Base-by-base conservation (phyloP, 2,113 vertebrate genomes). In the Blennius ocellaris region DNA sequence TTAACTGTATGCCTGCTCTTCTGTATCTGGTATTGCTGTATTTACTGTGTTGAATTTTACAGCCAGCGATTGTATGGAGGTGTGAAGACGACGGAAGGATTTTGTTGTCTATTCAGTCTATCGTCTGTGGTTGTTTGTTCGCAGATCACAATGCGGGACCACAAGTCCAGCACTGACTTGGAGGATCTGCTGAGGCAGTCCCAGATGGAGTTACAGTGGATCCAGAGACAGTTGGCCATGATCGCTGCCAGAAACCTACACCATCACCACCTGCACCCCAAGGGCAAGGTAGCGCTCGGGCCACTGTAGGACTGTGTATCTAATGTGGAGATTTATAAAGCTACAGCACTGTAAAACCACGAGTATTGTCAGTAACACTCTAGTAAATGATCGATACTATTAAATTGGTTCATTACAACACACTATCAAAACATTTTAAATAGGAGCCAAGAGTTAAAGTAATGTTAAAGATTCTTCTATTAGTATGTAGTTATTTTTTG, bases 191-290 rank as follows among this genome's bases (percentile, higher is more conserved):
- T 94, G 69, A 93, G 78, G 43, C 92, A 89, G 40, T 92, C 94
- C 63, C 94, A 93, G 88, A 75, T 86, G 12, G 94, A 95, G 76
- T 88, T 95, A 66, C 74, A 93, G 71, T 93, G 93, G 93, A 94
- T 95, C 36, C 93, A 94, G 90, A 92, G 93, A 55, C 92, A 92
- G 70, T 77, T 93, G 71, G 92, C 92, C 58, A 84, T 93, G 73
- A 89, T 93, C 55, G 73, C 84, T 54, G 56, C 66, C 39, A 92
- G 93, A 61, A 87, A 90, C 36, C 5, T 87, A 0, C 41, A 52
- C n/a, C 91, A 80, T 50, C 90, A 84, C 48, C 83, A 81, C 55
- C 62, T 81, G 21, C 82, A 87, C 62, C 65, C 84, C 43, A 81
- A 89, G 54, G 72, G 71, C 67, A 93, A 94, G 94, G 95, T 96